phyloP scores from a whole-genome alignment of 2,797 vertebrate genomes.

The Scomberomorus guttatus region DNA sequence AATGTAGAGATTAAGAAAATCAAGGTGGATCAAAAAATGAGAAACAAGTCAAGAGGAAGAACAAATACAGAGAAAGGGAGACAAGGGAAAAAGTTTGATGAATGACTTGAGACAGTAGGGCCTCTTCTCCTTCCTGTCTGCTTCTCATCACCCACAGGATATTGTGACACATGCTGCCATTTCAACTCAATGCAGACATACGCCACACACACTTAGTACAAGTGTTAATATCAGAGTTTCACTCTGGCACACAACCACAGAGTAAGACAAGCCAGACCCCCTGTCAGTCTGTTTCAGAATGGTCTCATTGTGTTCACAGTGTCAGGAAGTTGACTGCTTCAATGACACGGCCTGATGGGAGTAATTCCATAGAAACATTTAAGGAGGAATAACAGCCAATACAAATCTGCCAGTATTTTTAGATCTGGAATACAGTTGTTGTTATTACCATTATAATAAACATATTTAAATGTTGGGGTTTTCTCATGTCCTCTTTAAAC shows the following conservation, averaged over 20 bases:
- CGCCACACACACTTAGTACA: conserved; percentile 18
- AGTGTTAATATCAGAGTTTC: conserved; percentile 9
- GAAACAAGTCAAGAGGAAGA: not conserved
- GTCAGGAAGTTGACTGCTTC: conserved; percentile 5
- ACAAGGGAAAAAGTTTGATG: conserved; percentile 43
- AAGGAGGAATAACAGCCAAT: not conserved
- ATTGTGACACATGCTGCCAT: conserved; percentile 68
- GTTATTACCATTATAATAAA: too few species aligned
- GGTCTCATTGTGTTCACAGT: not conserved
- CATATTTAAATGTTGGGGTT: too few species aligned
- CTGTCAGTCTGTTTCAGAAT: not conserved
- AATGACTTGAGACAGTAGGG: conserved; percentile 33
- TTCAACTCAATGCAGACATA: conserved; percentile 22
- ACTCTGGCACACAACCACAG: not conserved
- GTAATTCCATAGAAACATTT: not conserved
- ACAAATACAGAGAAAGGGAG: not conserved
- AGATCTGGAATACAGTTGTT: not conserved
- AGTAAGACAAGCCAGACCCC: conserved; percentile 29
- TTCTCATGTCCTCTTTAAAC: too few species aligned
- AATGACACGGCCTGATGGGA: not conserved
- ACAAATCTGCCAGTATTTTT: not conserved
- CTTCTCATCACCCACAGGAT: conserved; percentile 74
- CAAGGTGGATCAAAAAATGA: not conserved
- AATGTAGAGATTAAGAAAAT: not conserved
- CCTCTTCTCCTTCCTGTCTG: conserved; percentile 64